phyloP scores from a whole-genome alignment of 2,888 invertebrate genomes.

The Drosophila merina region DNA sequence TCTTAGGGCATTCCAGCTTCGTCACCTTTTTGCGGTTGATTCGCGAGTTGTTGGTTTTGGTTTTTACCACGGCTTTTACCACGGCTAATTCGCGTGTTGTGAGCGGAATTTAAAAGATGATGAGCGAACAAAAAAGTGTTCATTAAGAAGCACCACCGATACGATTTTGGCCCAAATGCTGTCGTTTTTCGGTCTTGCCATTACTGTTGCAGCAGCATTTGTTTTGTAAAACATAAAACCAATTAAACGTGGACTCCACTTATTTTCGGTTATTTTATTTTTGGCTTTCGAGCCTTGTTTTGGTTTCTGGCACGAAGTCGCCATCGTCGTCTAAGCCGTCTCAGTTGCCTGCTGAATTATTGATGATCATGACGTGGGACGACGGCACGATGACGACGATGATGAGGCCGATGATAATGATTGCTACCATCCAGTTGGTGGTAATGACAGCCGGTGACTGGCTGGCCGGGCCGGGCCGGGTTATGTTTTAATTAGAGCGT shows the following conservation, averaged over 20 bases:
- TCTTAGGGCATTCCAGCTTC: constrained; percentile 20
- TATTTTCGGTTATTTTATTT: constrained; percentile 9
- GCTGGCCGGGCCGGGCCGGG: constrained; percentile 17
- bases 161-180: not conserved
- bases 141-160: not conserved
- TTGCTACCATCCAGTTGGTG: not conserved
- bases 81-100: constrained; percentile 34
- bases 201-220: constrained; percentile 28
- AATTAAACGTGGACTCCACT: constrained; percentile 34
- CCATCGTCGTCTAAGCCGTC: not conserved
- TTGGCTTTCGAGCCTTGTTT: constrained; percentile 5
- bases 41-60: not conserved
- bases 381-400: constrained; percentile 21
- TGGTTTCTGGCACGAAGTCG: constrained; percentile 14
- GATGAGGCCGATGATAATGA: not conserved
- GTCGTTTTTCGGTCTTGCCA: constrained; percentile 2
- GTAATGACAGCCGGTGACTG: constrained; percentile 1
- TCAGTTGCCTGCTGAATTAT: constrained; percentile 43
- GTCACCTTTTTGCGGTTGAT: constrained; percentile 20
- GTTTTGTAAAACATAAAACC: constrained; percentile 51
- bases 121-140: constrained; percentile 11
- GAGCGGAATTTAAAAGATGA: constrained; percentile 28
- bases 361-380: constrained; percentile 45
- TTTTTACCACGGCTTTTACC: not conserved
- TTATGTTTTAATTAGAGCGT: constrained; percentile 56